A percentile compares a stretch with the other conserved stretches of the same genome.
Conservation (phyloP, 2,888 invertebrate species). For the Encarsia formosa region DNA sequence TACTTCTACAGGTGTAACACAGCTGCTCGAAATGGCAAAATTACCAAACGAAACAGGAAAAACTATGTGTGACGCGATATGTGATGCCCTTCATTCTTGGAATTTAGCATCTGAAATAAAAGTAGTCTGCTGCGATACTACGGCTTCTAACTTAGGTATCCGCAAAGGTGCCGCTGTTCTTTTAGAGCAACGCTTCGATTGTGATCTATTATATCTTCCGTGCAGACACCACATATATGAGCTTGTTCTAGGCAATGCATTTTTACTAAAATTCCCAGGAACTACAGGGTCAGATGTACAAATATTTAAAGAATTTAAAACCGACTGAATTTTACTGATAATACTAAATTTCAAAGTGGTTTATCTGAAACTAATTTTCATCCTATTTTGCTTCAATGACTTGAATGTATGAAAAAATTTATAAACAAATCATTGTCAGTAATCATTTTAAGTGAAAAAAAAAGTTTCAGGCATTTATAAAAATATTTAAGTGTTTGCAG, state of each 20-base stretch:
- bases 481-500: too few relatives aligned
- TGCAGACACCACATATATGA: not conserved
- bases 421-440: too few relatives aligned
- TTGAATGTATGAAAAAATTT: too few relatives aligned
- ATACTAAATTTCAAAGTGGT: too few relatives aligned
- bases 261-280: not conserved
- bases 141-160: constrained; percentile 28
- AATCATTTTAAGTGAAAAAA: too few relatives aligned
- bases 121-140: constrained; percentile 33
- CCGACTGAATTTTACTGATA: too few relatives aligned
- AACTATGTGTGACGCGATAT: constrained; percentile 22
- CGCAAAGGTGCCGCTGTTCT: too few relatives aligned
- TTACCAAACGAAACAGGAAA: constrained; percentile 22
- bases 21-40: constrained; percentile 29
- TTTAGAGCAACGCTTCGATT: not conserved
- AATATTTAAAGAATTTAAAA: not conserved
- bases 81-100: constrained; percentile 26
- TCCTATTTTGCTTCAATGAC: too few relatives aligned
- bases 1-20: constrained; percentile 22
- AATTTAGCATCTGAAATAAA: constrained; percentile 26
- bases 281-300: not conserved
- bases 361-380: too few relatives aligned
- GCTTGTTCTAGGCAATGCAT: not conserved
- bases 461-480: too few relatives aligned
- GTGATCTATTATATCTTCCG: not conserved